These are phyloP conservation scores for Latrodectus elegans DNA, from an alignment of 2,888 invertebrate species.

Conservation along the genomic window DNA sequence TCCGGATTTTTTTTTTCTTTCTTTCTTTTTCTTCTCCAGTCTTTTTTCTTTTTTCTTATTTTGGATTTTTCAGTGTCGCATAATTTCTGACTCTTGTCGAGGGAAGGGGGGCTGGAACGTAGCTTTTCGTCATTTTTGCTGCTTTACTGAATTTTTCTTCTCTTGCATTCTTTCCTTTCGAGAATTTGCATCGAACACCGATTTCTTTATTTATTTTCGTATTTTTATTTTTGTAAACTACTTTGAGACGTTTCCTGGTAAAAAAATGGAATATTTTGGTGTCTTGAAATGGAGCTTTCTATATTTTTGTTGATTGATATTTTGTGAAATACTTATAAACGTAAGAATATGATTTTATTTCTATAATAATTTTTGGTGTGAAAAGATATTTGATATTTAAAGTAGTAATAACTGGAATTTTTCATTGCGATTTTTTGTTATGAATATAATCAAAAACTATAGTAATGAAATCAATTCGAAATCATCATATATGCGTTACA, in stretches of 20 bases:
- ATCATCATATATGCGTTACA: too few relatives aligned
- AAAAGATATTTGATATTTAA: too few relatives aligned
- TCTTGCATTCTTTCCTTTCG: slow-evolving; percentile 11
- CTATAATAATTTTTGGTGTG: too few relatives aligned
- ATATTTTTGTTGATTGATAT: too few relatives aligned
- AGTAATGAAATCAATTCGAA: too few relatives aligned
- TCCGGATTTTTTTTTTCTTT: slow-evolving; percentile 18
- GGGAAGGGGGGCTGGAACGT: background rate
- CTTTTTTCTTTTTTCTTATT: slow-evolving; percentile 37
- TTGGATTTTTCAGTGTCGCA: slow-evolving; percentile 43
- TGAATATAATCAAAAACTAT: too few relatives aligned
- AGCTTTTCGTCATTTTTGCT: slow-evolving; percentile 55
- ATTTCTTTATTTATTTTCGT: background rate
- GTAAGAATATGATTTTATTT: too few relatives aligned
- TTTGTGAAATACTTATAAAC: too few relatives aligned
- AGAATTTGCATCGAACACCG: slow-evolving; percentile 13
- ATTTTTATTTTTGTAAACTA: background rate
- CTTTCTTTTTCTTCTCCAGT: slow-evolving; percentile 4
- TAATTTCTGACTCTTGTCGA: slow-evolving; percentile 28
- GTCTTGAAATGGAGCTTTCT: too few relatives aligned
- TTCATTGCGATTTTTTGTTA: too few relatives aligned
- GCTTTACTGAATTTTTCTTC: slow-evolving; percentile 39
- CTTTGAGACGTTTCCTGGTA: background rate
- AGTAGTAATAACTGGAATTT: too few relatives aligned
- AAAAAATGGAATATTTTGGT: too few relatives aligned